A percentile compares a stretch with the other conserved stretches of the same genome.
phyloP scores from a whole-genome alignment of 2,888 invertebrate species.

The Dolichomitus sp. region DNA sequence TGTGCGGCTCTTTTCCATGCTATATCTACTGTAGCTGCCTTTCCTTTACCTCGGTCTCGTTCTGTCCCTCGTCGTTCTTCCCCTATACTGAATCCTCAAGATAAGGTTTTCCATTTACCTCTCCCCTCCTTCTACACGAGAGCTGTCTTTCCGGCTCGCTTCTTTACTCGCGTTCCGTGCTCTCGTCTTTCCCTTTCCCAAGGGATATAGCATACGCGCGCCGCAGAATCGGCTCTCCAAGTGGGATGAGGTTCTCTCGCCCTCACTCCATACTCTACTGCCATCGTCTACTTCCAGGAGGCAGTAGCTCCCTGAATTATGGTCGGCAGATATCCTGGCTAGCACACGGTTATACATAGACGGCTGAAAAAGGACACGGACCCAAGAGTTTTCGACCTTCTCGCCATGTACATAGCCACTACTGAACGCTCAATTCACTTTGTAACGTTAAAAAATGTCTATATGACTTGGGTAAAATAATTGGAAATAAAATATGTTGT shows the following conservation, averaged over 20 bases:
- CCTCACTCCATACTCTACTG: conserved; percentile 24
- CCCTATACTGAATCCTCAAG: conserved; percentile 67
- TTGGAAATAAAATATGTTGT: background rate
- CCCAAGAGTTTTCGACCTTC: conserved; percentile 32
- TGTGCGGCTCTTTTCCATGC: conserved; percentile 32
- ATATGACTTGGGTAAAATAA: background rate
- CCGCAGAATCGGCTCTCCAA: conserved; percentile 60
- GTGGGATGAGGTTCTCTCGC: conserved; percentile 50
- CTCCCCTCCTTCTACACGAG: conserved; percentile 54
- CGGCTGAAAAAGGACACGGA: conserved; percentile 56
- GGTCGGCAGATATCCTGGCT: conserved; percentile 73
- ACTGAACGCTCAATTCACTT: background rate
- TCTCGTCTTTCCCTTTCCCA: conserved; percentile 38
- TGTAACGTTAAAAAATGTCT: conserved; percentile 17
- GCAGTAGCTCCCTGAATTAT: conserved; percentile 75
- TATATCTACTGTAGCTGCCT: conserved; percentile 28
- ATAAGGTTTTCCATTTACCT: conserved; percentile 80
- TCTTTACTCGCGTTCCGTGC: conserved; percentile 35
- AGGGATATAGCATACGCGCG: conserved; percentile 60
- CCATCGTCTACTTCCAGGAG: conserved; percentile 55
- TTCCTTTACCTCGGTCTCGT: conserved; percentile 58
- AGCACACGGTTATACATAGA: conserved; percentile 70
- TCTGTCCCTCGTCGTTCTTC: conserved; percentile 49
- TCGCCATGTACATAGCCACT: conserved; percentile 22
- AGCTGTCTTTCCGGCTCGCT: conserved; percentile 49